A percentile compares a stretch with the other conserved stretches of the same genome.
phyloP scores from a whole-genome alignment of 2,888 invertebrate species.

The Mayetiola destructor region DNA sequence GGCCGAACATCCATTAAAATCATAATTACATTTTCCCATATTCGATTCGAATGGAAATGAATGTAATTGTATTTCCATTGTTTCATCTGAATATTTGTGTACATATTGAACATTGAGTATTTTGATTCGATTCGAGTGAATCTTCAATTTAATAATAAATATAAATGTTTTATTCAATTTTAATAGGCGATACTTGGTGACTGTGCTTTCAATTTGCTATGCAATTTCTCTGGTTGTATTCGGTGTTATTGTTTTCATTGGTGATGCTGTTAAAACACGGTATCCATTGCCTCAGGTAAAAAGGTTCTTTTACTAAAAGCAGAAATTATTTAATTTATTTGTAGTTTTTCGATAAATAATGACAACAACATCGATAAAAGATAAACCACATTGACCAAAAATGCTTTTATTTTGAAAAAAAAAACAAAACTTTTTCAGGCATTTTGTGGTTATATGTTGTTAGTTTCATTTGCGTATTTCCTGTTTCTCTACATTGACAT shows the following conservation, averaged over 20 bases:
- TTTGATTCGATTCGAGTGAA: not conserved
- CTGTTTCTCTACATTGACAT: conserved; percentile 48
- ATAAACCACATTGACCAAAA: too few relatives aligned
- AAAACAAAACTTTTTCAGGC: too few relatives aligned
- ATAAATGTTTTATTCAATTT: conserved; percentile 24
- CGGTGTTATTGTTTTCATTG: conserved; percentile 48
- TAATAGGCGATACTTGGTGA: conserved; percentile 43
- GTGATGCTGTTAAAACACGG: conserved; percentile 40
- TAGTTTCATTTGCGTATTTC: conserved; percentile 45
- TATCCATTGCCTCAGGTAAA: conserved; percentile 42
- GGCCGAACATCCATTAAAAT: not conserved
- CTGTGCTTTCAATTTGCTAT: conserved; percentile 50
- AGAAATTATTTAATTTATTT: conserved; percentile 10
- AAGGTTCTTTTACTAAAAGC: too few relatives aligned
- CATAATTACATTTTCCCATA: not conserved
- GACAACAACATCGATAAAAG: not conserved
- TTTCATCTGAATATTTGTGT: not conserved
- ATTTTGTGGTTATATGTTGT: conserved; percentile 45
- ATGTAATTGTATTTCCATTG: conserved; percentile 3
- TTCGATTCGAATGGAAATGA: not conserved
- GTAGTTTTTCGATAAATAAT: conserved; percentile 14
- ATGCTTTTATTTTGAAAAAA: too few relatives aligned
- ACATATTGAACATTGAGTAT: not conserved
- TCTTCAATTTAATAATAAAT: not conserved
- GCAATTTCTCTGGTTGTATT: conserved; percentile 51